Conservation (phyloP, 2,797 vertebrate genomes). For the Typhlichthys eigenmanni region DNA sequence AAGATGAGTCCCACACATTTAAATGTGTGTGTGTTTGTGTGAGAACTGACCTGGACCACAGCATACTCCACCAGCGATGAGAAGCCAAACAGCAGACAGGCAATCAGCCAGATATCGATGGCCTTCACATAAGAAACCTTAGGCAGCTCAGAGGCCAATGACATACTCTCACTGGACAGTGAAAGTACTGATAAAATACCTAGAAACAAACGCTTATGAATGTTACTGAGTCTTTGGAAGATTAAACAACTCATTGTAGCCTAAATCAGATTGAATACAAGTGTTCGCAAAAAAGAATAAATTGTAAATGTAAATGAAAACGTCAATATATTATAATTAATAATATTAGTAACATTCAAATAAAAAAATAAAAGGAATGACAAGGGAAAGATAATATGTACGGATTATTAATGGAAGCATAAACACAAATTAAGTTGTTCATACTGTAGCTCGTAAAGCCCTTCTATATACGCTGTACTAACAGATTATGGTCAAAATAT, state of each 20-base stretch:
- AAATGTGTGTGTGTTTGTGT: neutral
- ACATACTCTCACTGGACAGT: slow-evolving; percentile 93
- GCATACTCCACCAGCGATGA: slow-evolving; percentile 94
- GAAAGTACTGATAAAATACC: slow-evolving; percentile 97
- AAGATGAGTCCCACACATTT: too few relatives aligned
- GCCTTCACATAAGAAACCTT: slow-evolving; percentile 98
- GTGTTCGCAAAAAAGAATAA: too few relatives aligned
- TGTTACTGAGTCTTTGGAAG: neutral
- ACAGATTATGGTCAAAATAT: too few relatives aligned
- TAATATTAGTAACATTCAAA: too few relatives aligned
- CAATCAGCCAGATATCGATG: slow-evolving; percentile 95
- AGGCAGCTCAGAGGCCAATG: slow-evolving; percentile 90
- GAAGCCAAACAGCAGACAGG: slow-evolving; percentile 94
- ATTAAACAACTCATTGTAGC: neutral
- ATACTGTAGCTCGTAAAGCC: too few relatives aligned
- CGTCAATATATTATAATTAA: too few relatives aligned
- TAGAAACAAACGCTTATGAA: slow-evolving; percentile 52
- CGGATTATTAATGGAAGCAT: too few relatives aligned
- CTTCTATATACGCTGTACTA: too few relatives aligned
- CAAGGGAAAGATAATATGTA: too few relatives aligned
- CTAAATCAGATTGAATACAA: neutral
- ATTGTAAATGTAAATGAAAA: too few relatives aligned
- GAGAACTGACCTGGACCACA: slow-evolving; percentile 83
- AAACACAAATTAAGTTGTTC: too few relatives aligned
- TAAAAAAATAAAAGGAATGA: too few relatives aligned